Conservation (phyloP, 2,797 vertebrate species). For the Pyrocephalus nanus region DNA sequence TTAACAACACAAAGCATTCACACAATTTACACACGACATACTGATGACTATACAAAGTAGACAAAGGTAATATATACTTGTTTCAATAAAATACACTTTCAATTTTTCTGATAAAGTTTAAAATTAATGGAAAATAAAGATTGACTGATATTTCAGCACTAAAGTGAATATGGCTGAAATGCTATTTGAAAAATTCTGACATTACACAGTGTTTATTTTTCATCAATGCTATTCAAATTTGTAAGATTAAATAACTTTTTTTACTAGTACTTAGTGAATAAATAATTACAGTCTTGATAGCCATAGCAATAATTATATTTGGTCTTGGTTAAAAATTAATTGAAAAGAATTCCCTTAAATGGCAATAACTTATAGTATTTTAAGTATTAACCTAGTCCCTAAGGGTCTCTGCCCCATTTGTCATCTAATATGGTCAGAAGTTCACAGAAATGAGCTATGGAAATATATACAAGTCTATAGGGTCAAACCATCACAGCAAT, state of each 20-base stretch:
- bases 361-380: not conserved
- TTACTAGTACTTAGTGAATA: not conserved
- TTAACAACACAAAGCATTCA: not conserved
- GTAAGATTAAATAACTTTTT: not conserved
- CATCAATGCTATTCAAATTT: not conserved
- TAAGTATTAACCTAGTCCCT: not conserved
- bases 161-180: not conserved
- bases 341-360: not conserved
- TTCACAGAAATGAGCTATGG: not conserved
- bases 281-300: not conserved
- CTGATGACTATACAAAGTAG: not conserved
- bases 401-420: not conserved
- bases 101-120: not conserved
- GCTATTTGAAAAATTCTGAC: not conserved
- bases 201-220: not conserved
- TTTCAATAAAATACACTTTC: not conserved
- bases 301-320: not conserved
- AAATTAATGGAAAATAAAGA: not conserved
- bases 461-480: not conserved
- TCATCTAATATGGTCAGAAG: not conserved
- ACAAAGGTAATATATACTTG: not conserved
- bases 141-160: not conserved
- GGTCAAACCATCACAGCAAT: not conserved
- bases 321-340: not conserved
- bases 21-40: not conserved